Evolutionary conservation across 2,888 invertebrate genomes (phyloP).

Genomic region (Erebia ligea): DNA sequence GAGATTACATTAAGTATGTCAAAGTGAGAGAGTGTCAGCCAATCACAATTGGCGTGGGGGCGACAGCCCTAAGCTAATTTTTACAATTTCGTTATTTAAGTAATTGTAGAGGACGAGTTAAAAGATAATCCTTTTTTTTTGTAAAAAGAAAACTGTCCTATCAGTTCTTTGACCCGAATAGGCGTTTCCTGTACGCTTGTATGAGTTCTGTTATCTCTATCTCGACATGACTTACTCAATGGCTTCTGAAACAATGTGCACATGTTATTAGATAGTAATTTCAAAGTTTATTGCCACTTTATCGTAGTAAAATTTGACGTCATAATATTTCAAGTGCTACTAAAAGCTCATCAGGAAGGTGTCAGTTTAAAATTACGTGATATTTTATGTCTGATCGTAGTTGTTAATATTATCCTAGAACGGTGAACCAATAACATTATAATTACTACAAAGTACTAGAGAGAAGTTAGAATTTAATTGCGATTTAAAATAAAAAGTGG

Average conservation of each 20-base stretch:
- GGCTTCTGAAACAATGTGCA: slow-evolving; percentile 19
- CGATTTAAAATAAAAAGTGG: neutral
- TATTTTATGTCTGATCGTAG: slow-evolving; percentile 2
- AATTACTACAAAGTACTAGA: neutral
- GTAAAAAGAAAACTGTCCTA: too few relatives aligned
- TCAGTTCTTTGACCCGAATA: too few relatives aligned
- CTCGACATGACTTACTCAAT: neutral
- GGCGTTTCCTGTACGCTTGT: neutral
- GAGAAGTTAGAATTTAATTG: neutral
- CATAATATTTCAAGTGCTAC: neutral
- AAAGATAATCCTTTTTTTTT: too few relatives aligned
- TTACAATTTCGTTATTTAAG: too few relatives aligned
- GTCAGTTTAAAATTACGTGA: slow-evolving; percentile 5
- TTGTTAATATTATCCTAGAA: neutral
- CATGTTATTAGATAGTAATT: slow-evolving; percentile 11
- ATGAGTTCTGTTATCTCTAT: neutral
- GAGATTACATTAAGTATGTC: too few relatives aligned
- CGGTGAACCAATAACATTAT: slow-evolving; percentile 7
- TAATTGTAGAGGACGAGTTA: too few relatives aligned
- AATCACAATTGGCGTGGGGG: too few relatives aligned
- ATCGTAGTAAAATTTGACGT: slow-evolving; percentile 1
- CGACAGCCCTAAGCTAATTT: too few relatives aligned
- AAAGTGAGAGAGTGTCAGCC: too few relatives aligned
- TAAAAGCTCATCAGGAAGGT: slow-evolving; percentile 8
- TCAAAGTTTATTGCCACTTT: slow-evolving; percentile 5